Evolutionary conservation across 2,888 invertebrate genomes (phyloP), one percentile per base, ranked within the genome.

Genomic region (Ypsolopha sequella): DNA sequence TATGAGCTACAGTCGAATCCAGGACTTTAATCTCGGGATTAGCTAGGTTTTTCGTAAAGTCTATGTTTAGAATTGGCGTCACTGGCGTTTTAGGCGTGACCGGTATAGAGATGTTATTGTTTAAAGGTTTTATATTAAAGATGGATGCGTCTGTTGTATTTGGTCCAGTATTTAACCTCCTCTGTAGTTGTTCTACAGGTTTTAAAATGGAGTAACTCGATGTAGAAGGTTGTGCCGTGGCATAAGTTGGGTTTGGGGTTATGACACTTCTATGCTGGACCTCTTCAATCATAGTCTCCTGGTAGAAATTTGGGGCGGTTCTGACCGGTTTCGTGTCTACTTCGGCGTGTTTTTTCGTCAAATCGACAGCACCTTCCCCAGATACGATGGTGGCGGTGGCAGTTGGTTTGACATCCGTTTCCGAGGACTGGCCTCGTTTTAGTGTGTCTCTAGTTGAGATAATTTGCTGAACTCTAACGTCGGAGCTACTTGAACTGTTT

Each of bases 11-110:
- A 0, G 73, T 54, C 14, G 66, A 64, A 44, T 82, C 81, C 11
- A 86, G 58, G 6, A 85, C 71, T 56, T 82, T 82, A 36, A 86
- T 82, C 54, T 85, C 85, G 0, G 86, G 85, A 35, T 72, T 76
- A 0, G 66, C 57, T 36, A 80, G 51, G 53, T 73, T 80, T 58
- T 80, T 85, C 0, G 80, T 63, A 53, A 84, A 86, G 59, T 85
- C 85, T 68, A 86, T 86, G 52, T 86, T 86, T 45, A 86, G 51
- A 6, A 86, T 66, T 0, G 84, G 85, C 0, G 80, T 75, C 2
- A 76, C 56, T 0, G 80, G 76, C 0, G 74, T 70, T 0, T 55
- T 54, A 0, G 71, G 65, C 0, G 66, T 61, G 2, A 58, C 58
- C 0, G 68, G 66, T 1, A 60, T 50, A 1, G 58, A 51, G 14